These are phyloP conservation scores for Tetraneura akinire DNA, from an alignment of 1,140 invertebrate genomes.

Conservation along the genomic window DNA sequence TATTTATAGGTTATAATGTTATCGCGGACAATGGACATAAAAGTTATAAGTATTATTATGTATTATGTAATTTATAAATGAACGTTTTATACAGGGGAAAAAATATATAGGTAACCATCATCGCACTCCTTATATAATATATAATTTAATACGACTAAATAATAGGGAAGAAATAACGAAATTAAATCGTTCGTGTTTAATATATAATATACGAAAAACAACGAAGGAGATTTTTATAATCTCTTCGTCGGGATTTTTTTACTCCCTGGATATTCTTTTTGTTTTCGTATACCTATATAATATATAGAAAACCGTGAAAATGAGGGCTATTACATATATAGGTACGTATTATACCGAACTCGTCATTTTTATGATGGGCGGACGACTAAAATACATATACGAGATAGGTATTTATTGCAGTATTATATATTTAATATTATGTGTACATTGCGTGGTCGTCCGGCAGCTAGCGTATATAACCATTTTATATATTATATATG, in stretches of 20 bases:
- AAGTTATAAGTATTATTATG: too few species aligned
- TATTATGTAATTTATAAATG: too few species aligned
- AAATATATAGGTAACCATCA: neutral
- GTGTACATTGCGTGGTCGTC: neutral
- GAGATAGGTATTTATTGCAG: conserved; percentile 28
- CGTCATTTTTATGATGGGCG: conserved; percentile 14
- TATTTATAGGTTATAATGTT: too few species aligned
- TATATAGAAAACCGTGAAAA: neutral
- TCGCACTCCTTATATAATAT: too few species aligned
- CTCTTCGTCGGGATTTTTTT: neutral
- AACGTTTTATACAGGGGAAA: neutral
- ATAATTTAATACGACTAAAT: too few species aligned
- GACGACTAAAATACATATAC: too few species aligned
- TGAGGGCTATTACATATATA: neutral
- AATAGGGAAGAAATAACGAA: neutral
- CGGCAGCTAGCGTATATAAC: too few species aligned
- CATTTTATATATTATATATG: too few species aligned
- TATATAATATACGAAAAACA: neutral
- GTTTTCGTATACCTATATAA: neutral
- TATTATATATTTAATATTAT: conserved; percentile 3
- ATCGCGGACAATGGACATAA: too few species aligned
- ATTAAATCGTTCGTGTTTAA: conserved; percentile 36
- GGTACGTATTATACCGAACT: neutral
- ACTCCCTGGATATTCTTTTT: neutral
- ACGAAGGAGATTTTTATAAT: neutral